Base-by-base conservation (phyloP, 1,140 invertebrate species). In the Araneus ventricosus region DNA sequence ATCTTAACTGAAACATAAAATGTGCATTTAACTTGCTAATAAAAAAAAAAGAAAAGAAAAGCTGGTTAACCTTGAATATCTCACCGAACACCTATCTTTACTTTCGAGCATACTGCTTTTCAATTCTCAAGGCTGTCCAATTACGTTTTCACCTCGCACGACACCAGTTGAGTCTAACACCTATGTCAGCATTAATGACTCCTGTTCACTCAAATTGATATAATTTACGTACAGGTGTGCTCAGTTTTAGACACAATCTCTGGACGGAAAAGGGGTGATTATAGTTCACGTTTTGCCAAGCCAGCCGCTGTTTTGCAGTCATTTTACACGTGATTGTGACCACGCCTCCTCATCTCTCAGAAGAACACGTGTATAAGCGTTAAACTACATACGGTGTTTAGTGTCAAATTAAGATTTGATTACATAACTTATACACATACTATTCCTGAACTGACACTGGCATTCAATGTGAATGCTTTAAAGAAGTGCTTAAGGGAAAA, bases 151-250 rank as follows among this genome's bases (percentile, higher is more conserved):
- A 75, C 4, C 14, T 20, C 14, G 14, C 30, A 75, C 30, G 30
- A 75, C 6, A 75, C 27, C 14, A 75, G 14, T 8, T 10, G 27
- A 75, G 14, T 20, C 20, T 14, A 37, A 75, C 70, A 34, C 70
- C 70, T 75, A 75, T 75, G 70, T 30, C 17, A 75, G 34, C 63
- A 67, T 67, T 67, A 37, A 75, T 37, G 70, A 37, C 30, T 75
- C 30, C 63, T 75, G 17, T 34, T 30, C 70, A 75, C 70, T 37
- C 30, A 37, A 34, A 75, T 27, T 20, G 27, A 75, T 34, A 63
- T 63, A 75, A 75, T 75, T 75, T 75, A 70, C 63, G 27, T 70
- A 30, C 30, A 34, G 20, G 17, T 75, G 27, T 75, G 20, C 17
- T 63, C n/a, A 63, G 20, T 34, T 75, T 75, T 37, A 27, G 63